A percentile compares a stretch with the other conserved stretches of the same genome.
These are phyloP conservation scores for Zeus faber DNA, from an alignment of 2,113 vertebrate species.

Conservation along the genomic window DNA sequence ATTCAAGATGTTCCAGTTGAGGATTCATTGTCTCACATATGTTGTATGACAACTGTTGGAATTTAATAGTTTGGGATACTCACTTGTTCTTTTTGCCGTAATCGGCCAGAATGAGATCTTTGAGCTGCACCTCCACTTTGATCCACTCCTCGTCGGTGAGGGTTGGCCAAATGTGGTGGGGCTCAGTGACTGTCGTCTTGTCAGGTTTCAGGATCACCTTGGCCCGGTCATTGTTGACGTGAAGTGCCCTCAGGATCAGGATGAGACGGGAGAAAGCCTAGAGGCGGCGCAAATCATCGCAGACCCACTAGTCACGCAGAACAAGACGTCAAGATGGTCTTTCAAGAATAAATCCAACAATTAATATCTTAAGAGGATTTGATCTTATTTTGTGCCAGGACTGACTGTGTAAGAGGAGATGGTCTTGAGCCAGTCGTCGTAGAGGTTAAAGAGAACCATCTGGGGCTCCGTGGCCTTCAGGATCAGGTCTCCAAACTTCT, in stretches of 20 bases:
- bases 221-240: conserved; percentile 96
- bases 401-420: conserved; percentile 98
- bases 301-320: conserved; percentile 25
- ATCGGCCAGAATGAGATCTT: conserved; percentile 96
- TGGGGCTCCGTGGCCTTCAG: conserved; percentile 98
- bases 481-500: conserved; percentile 98
- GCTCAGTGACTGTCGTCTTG: conserved; percentile 96
- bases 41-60: too few relatives aligned
- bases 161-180: conserved; percentile 98
- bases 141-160: conserved; percentile 99
- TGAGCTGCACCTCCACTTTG: conserved; percentile 98
- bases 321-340: not conserved
- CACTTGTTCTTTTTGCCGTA: conserved; percentile 99
- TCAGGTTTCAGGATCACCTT: conserved; percentile 98
- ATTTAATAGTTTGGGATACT: conserved; percentile 60
- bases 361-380: not conserved
- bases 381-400: not conserved
- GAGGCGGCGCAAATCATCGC: conserved; percentile 8
- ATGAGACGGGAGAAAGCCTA: conserved; percentile 98
- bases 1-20: too few relatives aligned
- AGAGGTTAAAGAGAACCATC: conserved; percentile 99
- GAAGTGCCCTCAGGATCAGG: conserved; percentile 92
- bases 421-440: conserved; percentile 99
- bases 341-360: too few relatives aligned
- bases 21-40: too few relatives aligned